A percentile compares a stretch with the other conserved stretches of the same genome.
phyloP scores from a whole-genome alignment of 2,113 vertebrate genomes.

The Pelusios castaneus region DNA sequence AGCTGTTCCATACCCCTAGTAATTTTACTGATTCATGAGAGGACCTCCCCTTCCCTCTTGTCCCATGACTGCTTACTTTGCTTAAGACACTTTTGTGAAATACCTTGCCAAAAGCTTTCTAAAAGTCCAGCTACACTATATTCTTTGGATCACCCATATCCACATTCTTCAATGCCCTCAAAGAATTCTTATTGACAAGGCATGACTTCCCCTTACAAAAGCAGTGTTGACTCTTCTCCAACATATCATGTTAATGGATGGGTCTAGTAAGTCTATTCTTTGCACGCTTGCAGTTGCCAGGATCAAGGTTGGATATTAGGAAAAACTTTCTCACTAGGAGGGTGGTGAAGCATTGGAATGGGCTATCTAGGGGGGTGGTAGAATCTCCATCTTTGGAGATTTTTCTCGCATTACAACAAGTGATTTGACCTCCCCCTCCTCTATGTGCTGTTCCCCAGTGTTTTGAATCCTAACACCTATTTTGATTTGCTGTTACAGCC shows the following conservation, averaged over 20 bases:
- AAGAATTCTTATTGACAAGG: not conserved
- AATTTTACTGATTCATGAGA: not conserved
- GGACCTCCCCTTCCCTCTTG: not conserved
- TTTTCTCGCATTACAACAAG: too few relatives aligned
- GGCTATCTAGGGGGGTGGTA: too few relatives aligned
- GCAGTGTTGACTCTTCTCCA: not conserved
- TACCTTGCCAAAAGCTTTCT: not conserved
- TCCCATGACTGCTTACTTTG: not conserved
- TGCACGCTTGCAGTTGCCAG: not conserved
- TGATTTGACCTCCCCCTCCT: too few relatives aligned
- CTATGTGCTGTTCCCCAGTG: too few relatives aligned
- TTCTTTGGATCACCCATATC: not conserved
- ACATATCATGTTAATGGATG: not conserved
- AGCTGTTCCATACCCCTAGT: too few relatives aligned
- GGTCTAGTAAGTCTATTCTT: not conserved
- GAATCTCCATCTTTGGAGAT: too few relatives aligned
- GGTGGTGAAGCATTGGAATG: too few relatives aligned
- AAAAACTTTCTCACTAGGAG: too few relatives aligned
- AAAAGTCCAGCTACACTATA: not conserved
- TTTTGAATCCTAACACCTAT: too few relatives aligned
- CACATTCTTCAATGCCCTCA: not conserved
- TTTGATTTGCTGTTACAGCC: too few relatives aligned
- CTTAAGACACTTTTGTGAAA: not conserved
- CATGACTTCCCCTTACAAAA: not conserved
- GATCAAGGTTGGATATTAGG: too few relatives aligned